Conservation (phyloP, 2,797 vertebrate genomes). For the Bovichtus diacanthus region DNA sequence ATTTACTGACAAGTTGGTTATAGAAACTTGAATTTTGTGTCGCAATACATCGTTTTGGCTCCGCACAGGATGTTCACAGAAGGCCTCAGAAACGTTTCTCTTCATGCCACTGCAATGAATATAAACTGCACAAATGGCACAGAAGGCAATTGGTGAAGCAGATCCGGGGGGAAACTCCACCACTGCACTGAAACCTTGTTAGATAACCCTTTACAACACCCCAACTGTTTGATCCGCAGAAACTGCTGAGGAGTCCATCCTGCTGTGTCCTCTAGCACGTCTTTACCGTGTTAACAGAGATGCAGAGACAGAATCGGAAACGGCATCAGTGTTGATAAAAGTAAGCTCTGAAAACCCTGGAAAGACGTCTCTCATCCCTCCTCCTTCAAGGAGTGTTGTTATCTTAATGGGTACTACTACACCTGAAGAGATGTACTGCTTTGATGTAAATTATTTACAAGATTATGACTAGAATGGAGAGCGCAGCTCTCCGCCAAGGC, state of each 20-base stretch:
- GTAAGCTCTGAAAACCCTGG: neutral
- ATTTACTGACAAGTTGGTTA: neutral
- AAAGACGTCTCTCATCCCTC: neutral
- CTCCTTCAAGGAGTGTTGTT: neutral
- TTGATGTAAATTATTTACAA: neutral
- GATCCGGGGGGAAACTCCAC: neutral
- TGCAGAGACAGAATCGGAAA: neutral
- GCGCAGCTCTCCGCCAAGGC: too few relatives aligned
- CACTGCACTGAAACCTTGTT: neutral
- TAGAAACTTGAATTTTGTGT: neutral
- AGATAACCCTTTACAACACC: neutral
- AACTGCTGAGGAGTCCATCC: constrained; percentile 15
- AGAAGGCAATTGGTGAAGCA: neutral
- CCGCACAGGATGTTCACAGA: neutral
- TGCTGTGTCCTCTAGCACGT: constrained; percentile 24
- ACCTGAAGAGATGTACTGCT: constrained; percentile 13
- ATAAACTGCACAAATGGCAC: neutral
- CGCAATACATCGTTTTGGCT: neutral
- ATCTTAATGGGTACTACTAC: neutral
- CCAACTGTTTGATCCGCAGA: neutral
- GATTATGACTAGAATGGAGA: neutral
- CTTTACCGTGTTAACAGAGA: constrained; percentile 7
- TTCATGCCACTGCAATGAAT: neutral
- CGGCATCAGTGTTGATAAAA: neutral
- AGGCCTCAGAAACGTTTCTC: neutral